Base-by-base conservation (phyloP, 2,797 vertebrate genomes). In the Crocodylus rhombifer region DNA sequence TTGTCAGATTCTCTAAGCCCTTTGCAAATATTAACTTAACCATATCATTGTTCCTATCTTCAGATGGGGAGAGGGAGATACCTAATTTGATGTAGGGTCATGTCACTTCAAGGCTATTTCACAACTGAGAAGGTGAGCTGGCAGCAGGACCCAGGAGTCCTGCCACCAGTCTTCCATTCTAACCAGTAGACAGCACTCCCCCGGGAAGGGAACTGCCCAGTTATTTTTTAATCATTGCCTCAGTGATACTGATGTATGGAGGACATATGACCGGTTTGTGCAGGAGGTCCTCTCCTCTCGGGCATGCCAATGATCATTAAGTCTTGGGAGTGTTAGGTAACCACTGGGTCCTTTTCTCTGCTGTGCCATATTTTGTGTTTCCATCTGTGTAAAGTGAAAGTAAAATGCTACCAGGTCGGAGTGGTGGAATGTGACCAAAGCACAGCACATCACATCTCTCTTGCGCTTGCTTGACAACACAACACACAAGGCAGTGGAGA, bases 81-180 rank as follows among this genome's bases (percentile, higher is more conserved):
- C 63, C 23, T 51, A 51, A 51, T 51, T 51, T 51, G 74, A 81
- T 17, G 2, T 17, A 1, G 1, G 25, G 7, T 77, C 62, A 6
- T 2, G 16, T 63, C 1, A 20, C 23, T 4, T 57, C n/a, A 6
- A 17, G 18, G n/a, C 21, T 11, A 18, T 16, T 3, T 17, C 58
- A 42, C 62, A n/a, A 21, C 65, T 88, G 0, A 0, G 0, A 14
- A 20, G 10, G 63, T 26, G 71, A 74, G 62, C 0, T 86, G 56
- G 69, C n/a, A 61, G 18, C 0, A 2, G 13, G 12, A 84, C 57
- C 77, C 12, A 6, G 3, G 51, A 55, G 4, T 71, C 56, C 56
- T 4, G 25, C 21, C 36, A n/a, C 65, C 56, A 21, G 30, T 26
- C 23, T 17, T n/a, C 30, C 60, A 25, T 21, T 71, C 65, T 61